Base-by-base conservation (phyloP, 2,113 vertebrate species). In the Etia nguti region DNA sequence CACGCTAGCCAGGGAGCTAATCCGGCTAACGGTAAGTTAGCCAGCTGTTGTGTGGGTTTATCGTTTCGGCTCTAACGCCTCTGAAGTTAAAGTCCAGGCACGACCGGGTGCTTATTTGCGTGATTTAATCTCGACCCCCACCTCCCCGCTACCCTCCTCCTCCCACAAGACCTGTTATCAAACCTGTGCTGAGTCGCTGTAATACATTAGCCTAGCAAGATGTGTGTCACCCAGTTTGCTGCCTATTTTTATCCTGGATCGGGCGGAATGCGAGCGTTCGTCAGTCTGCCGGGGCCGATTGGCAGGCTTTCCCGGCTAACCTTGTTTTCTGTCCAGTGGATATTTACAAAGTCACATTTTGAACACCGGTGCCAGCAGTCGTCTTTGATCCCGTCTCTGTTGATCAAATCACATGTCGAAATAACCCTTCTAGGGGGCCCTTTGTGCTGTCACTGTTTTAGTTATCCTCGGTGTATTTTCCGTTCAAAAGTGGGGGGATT, bases 231-330 rank as follows among this genome's bases (percentile, higher is more conserved):
- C 94, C 90, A 94, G 91, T 93, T 93, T 90, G 81, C 46, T 79
- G 56, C 77, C 95, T 97, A 97, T 97, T 95, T 95, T 94, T 97
- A 97, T 93, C 92, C 46, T 5, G 90, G 70, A 90, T 59, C 80
- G 82, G 90, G 81, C 86, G 94, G 94, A 95, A 96, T 95, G 95
- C 65, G 41, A 91, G 81, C 85, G 46, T 43, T 57, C 13, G 82
- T 87, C 80, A 88, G 90, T 80, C 59, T 88, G 86, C 80, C 82
- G 79, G 85, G 62, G 48, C 48, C 26, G 73, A 36, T 79, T 82
- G 85, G 79, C 89, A 59, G 73, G 68, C 34, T 84, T 79, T 34
- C 34, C 73, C 56, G 31, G 41, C 65, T 57, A 73, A 79, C 79
- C 57, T 70, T 84, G 68, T 80, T 73, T 54, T 84, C 2, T 36